Conservation (phyloP, 2,888 invertebrate species). For the Automeris io region DNA sequence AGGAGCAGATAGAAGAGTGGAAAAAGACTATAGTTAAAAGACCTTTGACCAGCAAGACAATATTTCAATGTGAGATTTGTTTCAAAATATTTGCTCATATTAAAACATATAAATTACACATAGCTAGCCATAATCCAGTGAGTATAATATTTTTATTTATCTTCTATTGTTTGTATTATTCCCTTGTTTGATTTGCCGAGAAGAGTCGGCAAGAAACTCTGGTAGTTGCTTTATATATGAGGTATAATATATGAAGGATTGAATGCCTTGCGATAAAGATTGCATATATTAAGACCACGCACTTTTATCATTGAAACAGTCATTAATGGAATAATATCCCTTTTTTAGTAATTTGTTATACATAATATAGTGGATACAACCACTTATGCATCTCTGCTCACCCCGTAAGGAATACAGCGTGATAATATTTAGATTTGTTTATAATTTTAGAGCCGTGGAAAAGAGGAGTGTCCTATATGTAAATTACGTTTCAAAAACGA, state of each 20-base stretch:
- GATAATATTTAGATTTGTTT: not conserved
- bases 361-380: too few relatives aligned
- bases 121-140: conserved; percentile 21
- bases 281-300: too few relatives aligned
- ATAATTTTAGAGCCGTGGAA: conserved; percentile 19
- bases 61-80: conserved; percentile 24
- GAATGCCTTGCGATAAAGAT: too few relatives aligned
- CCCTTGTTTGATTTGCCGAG: too few relatives aligned
- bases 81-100: conserved; percentile 20
- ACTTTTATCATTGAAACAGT: too few relatives aligned
- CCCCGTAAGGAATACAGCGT: too few relatives aligned
- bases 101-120: conserved; percentile 19
- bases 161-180: not conserved
- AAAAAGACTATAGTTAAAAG: conserved; percentile 9
- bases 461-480: conserved; percentile 24
- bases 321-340: too few relatives aligned
- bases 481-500: conserved; percentile 24
- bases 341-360: too few relatives aligned
- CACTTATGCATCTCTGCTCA: too few relatives aligned
- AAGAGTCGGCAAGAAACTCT: too few relatives aligned
- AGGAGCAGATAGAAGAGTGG: conserved; percentile 29
- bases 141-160: conserved; percentile 13
- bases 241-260: too few relatives aligned
- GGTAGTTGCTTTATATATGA: too few relatives aligned
- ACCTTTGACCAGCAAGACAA: conserved; percentile 10